These are phyloP conservation scores for Hormiphora californensis DNA, from an alignment of 37 sponge, comb jelly and placozoan genomes.

Conservation along the genomic window DNA sequence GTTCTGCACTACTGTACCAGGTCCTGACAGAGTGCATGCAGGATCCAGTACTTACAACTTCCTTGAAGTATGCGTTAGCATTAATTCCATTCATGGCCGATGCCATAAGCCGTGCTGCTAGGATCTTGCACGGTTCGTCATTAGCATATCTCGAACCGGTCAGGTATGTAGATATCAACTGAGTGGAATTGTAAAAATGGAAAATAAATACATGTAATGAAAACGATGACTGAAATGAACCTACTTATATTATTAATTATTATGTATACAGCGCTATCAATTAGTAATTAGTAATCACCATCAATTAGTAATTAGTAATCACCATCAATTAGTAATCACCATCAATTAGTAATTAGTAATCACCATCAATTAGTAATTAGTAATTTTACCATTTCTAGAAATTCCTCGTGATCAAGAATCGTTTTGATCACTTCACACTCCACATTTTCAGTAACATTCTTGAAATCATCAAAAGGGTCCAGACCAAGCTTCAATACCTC, in stretches of 20 bases:
- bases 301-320: too few species aligned
- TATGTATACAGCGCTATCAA: too few species aligned
- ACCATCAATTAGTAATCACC: too few species aligned
- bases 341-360: too few species aligned
- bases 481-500: not conserved
- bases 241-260: too few species aligned
- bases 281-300: too few species aligned
- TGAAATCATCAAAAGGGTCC: constrained; percentile 41
- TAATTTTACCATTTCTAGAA: constrained; percentile 5
- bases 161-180: constrained; percentile 18
- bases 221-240: too few species aligned
- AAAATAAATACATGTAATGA: too few species aligned
- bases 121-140: not conserved
- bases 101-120: constrained; percentile 7
- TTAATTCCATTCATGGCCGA: constrained; percentile 20
- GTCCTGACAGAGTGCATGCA: too few species aligned
- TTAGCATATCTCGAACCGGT: not conserved
- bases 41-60: not conserved
- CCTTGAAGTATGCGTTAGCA: constrained; percentile 36
- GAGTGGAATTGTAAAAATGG: too few species aligned
- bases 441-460: constrained; percentile 22
- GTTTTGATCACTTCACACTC: constrained; percentile 2
- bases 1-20: too few species aligned
- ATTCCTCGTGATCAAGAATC: not conserved
- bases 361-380: too few species aligned